phyloP scores from a whole-genome alignment of 2,113 vertebrate species.

The Xenopus laevis region DNA sequence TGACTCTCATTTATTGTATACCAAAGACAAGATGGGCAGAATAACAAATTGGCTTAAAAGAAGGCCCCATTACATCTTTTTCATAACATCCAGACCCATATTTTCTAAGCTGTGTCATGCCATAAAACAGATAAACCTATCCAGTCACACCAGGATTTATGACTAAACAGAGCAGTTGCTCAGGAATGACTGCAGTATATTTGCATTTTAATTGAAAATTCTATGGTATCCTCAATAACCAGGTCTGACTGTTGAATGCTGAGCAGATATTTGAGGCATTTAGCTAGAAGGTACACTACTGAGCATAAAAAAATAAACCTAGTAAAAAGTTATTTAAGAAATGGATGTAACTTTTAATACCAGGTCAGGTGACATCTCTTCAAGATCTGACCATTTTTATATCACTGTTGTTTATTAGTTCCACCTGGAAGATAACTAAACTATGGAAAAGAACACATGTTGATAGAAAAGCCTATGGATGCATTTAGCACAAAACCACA shows the following conservation, averaged over 20 bases:
- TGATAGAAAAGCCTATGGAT: background rate
- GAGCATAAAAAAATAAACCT: background rate
- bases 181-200: constrained; percentile 1
- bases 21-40: background rate
- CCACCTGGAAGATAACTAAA: background rate
- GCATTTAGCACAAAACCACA: background rate
- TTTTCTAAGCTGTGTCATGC: background rate
- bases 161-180: background rate
- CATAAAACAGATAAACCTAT: constrained; percentile 3
- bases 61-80: background rate
- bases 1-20: too few species aligned
- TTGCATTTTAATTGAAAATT: constrained; percentile 6
- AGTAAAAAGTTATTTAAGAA: background rate
- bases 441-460: background rate
- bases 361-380: background rate
- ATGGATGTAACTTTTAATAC: background rate
- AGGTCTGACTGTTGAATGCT: background rate
- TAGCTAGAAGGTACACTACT: background rate
- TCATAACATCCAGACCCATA: background rate
- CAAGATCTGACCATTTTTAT: too few species aligned
- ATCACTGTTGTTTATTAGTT: too few species aligned
- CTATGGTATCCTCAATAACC: background rate
- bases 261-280: background rate
- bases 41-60: background rate
- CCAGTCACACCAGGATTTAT: background rate